phyloP scores from a whole-genome alignment of 2,797 vertebrate genomes.

The Tangara arthus region DNA sequence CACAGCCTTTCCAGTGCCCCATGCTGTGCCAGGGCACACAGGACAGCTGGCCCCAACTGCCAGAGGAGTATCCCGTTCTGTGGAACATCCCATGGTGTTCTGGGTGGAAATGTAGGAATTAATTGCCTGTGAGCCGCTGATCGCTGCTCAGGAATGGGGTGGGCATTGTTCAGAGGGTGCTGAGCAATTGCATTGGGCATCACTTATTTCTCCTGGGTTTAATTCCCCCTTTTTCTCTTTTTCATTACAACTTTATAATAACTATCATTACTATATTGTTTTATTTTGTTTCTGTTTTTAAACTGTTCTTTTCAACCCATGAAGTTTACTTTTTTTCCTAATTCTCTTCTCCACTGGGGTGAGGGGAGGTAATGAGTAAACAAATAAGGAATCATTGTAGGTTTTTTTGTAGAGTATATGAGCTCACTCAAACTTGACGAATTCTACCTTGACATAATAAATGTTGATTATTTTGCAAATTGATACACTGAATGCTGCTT shows the following conservation, averaged over 20 bases:
- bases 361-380: neutral
- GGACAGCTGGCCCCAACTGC: neutral
- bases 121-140: neutral
- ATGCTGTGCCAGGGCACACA: neutral
- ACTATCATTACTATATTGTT: neutral
- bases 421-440: neutral
- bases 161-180: neutral
- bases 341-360: neutral
- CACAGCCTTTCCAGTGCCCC: neutral
- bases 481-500: neutral
- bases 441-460: neutral
- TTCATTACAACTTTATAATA: neutral
- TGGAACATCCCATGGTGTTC: neutral
- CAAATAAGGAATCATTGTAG: neutral
- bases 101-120: neutral
- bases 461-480: neutral
- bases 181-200: neutral
- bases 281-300: neutral
- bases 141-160: fast-evolving
- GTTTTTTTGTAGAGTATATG: neutral
- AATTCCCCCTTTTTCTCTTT: neutral
- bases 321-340: neutral
- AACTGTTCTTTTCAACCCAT: neutral
- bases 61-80: neutral
- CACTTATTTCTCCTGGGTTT: neutral